These are phyloP conservation scores for Pempheris klunzingeri DNA, from an alignment of 2,797 vertebrate genomes.

Conservation along the genomic window DNA sequence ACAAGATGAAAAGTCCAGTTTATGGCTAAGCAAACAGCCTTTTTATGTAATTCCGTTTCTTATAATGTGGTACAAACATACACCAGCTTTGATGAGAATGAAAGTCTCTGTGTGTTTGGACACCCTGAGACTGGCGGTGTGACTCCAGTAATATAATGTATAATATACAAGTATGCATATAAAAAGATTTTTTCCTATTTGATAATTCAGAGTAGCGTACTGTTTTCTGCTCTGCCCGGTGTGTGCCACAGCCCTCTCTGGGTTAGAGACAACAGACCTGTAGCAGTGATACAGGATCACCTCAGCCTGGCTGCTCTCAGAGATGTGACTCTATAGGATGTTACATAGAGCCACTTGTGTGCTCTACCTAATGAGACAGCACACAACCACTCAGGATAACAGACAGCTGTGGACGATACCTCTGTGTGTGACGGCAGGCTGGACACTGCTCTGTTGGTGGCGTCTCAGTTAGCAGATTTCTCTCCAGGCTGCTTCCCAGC, in stretches of 20 bases:
- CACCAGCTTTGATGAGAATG: background rate
- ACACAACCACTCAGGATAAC: conserved; percentile 11
- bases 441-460: conserved; percentile 2
- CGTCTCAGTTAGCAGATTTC: conserved; percentile 43
- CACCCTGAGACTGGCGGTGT: conserved; percentile 23
- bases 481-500: conserved; percentile 35
- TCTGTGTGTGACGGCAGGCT: conserved; percentile 4
- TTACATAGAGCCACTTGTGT: background rate
- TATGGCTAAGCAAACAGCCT: conserved; percentile 4
- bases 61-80: background rate
- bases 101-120: conserved; percentile 37
- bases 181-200: conserved; percentile 5
- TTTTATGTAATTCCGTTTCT: conserved; percentile 22
- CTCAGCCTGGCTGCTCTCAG: background rate
- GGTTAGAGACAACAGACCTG: background rate
- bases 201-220: conserved; percentile 14
- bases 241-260: background rate
- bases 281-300: background rate
- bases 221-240: background rate
- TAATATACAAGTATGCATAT: conserved; percentile 22
- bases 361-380: background rate
- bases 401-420: conserved; percentile 27
- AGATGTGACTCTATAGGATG: background rate
- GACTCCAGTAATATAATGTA: conserved; percentile 21
- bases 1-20: conserved; percentile 3